These are phyloP conservation scores for Stomatorhinus ivindoensis DNA, from an alignment of 2,113 vertebrate genomes.

Conservation along the genomic window DNA sequence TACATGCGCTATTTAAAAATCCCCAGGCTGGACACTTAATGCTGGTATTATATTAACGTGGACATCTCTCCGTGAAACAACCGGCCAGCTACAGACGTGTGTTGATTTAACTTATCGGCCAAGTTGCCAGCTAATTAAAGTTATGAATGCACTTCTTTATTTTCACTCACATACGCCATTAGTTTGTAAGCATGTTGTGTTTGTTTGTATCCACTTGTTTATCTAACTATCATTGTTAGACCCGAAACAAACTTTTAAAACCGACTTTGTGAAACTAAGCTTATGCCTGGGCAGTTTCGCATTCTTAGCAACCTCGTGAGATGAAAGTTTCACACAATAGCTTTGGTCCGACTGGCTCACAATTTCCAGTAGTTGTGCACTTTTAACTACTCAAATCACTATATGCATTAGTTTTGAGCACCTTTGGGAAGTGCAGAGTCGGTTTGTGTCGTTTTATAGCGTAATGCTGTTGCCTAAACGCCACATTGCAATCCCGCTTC, in stretches of 20 bases:
- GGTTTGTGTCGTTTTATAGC: neutral
- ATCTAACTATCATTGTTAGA: neutral
- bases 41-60: neutral
- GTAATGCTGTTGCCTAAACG: neutral
- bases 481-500: slow-evolving; percentile 41
- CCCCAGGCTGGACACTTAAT: neutral
- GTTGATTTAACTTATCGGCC: neutral
- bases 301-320: neutral
- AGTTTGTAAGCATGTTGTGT: neutral
- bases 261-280: neutral
- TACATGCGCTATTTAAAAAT: neutral
- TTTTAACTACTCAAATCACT: neutral
- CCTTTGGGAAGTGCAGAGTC: neutral
- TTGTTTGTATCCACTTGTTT: neutral
- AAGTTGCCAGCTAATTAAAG: neutral
- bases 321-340: neutral
- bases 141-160: slow-evolving; percentile 30
- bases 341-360: neutral
- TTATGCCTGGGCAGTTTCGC: neutral
- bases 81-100: neutral
- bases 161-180: slow-evolving; percentile 32
- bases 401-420: neutral
- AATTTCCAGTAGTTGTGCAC: neutral
- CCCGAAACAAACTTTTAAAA: neutral
- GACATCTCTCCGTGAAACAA: neutral